These are phyloP conservation scores for Malthinus flaveolus DNA, from an alignment of 2,888 invertebrate species.

Conservation along the genomic window DNA sequence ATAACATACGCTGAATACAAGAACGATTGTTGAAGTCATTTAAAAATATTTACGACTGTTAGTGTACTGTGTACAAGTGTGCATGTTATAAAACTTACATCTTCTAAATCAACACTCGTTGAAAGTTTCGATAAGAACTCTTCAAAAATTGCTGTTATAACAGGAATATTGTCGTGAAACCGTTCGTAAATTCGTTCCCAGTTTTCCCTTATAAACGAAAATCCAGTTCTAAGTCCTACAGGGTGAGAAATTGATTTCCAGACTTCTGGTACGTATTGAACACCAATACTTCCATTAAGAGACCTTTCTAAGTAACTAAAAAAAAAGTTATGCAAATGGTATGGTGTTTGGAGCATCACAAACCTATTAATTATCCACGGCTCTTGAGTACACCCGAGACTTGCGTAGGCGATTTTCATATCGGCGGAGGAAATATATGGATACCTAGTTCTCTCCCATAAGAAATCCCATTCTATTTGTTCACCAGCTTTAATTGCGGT, in stretches of 20 bases:
- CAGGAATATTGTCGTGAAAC: conserved; percentile 46
- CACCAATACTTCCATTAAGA: conserved; percentile 44
- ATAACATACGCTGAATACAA: too few relatives aligned
- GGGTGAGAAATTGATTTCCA: conserved; percentile 50
- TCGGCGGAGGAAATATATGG: conserved; percentile 62
- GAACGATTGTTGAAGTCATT: too few relatives aligned
- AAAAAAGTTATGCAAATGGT: conserved; percentile 8
- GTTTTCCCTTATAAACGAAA: conserved; percentile 48
- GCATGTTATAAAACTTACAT: conserved; percentile 41
- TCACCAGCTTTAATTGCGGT: conserved; percentile 66
- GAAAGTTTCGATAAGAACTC: conserved; percentile 49
- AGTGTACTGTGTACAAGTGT: background rate
- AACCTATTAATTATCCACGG: conserved; percentile 59
- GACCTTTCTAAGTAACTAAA: conserved; percentile 49
- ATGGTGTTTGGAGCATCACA: too few relatives aligned
- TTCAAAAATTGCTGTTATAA: conserved; percentile 48
- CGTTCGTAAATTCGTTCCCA: conserved; percentile 48
- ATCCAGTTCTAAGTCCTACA: conserved; percentile 48
- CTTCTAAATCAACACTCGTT: conserved; percentile 50
- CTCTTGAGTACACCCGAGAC: conserved; percentile 59
- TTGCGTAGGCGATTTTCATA: conserved; percentile 55
- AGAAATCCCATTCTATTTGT: conserved; percentile 70
- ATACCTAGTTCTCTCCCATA: conserved; percentile 64
- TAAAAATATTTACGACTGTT: background rate
- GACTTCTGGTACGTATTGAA: conserved; percentile 48